Evolutionary conservation across 2,888 invertebrate species (phyloP), one percentile per base, ranked within the genome.

Genomic region (Acrocyrtus sp.): DNA sequence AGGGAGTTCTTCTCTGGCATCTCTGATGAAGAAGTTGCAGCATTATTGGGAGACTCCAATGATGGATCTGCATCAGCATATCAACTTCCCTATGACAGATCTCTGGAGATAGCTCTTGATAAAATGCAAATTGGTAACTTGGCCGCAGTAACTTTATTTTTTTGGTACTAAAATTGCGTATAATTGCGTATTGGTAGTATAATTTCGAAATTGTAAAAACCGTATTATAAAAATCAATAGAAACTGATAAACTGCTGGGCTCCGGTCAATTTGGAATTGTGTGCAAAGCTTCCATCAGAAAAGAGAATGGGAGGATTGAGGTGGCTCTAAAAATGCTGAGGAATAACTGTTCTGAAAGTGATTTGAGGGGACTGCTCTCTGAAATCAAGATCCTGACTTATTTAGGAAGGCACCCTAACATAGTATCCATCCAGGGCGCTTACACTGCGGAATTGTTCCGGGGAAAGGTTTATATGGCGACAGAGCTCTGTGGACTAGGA

Each of bases 21-120:
- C n/a, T 45, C 43, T n/a, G 47, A 58, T 5, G 45, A 45, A n/a
- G n/a, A n/a, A 1, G 21, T 29, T 26, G 51, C 51, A 0, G 51
- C 27, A 1, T 53, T 51, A 17, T 24, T 50, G 26, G 47, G 26
- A 3, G 48, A 27, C 21, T 19, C 17, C 8, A 51, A 24, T 5
- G n/a, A 51, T 1, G 27, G 58, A 6, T 15, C 26, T n/a, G 68
- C 68, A 22, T 24, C 39, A 1, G 62, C 74, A 10, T 22, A 53
- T 1, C 51, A 50, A 29, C 50, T 74, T 45, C 74, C 74, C 8
- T 74, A 74, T 41, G 74, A 74, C 24, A 63, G 60, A n/a, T 69
- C 68, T 0, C 69, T 54, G 41, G 74, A 74, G 24, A 53, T 74
- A 15, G 17, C 53, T 1, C 69, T 69, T 22, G 56, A 69, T 24